Evolutionary conservation across 2,113 vertebrate species (phyloP).

Genomic region (Serilophus lunatus): DNA sequence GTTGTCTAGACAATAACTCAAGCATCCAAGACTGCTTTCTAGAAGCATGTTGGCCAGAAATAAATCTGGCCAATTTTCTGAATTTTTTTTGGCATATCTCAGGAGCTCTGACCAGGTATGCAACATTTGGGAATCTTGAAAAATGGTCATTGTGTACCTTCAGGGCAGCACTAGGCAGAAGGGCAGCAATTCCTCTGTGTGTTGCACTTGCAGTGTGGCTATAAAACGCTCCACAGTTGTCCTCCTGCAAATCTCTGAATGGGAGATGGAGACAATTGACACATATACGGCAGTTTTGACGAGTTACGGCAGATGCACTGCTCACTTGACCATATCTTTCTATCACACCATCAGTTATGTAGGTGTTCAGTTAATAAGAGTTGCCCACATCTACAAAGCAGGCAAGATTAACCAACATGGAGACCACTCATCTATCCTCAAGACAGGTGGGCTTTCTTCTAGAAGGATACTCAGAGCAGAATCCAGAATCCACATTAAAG

Average conservation of each 20-base stretch:
- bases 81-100: not conserved
- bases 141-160: not conserved
- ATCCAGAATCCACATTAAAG: not conserved
- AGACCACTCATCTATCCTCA: not conserved
- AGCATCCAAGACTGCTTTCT: not conserved
- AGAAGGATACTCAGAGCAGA: not conserved
- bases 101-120: not conserved
- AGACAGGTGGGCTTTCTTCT: not conserved
- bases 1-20: rapidly evolving
- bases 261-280: not conserved
- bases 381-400: not conserved
- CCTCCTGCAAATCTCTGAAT: not conserved
- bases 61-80: not conserved
- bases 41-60: not conserved
- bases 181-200: not conserved
- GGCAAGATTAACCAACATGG: not conserved
- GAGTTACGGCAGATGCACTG: not conserved
- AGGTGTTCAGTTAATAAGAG: not conserved
- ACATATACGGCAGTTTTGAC: rapidly evolving
- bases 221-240: rapidly evolving
- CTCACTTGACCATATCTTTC: not conserved
- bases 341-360: not conserved
- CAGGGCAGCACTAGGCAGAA: not conserved
- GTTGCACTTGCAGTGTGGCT: rapidly evolving
- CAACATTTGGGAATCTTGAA: not conserved